phyloP scores from a whole-genome alignment of 2,888 invertebrate genomes.

The Caenorhabditis sp. region DNA sequence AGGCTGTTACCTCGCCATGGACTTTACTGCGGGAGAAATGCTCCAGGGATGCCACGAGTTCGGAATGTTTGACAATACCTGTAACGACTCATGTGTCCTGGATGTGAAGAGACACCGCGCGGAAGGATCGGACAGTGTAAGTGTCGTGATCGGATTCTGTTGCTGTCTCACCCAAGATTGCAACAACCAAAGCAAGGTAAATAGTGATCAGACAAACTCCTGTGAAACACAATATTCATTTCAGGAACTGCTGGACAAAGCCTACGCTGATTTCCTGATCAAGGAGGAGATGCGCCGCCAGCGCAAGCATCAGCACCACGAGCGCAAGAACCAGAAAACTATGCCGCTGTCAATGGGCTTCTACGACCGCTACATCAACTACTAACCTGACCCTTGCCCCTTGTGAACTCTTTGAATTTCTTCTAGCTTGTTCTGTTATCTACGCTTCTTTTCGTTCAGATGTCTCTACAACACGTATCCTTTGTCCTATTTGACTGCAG shows the following conservation, averaged over 20 bases:
- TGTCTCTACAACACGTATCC: no score
- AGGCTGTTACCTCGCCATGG: conserved; percentile 8
- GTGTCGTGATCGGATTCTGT: not conserved
- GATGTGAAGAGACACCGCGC: not conserved
- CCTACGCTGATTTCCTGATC: not conserved
- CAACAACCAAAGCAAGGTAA: not conserved
- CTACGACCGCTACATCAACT: not conserved
- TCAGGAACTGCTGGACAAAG: not conserved
- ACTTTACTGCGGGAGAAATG: not conserved
- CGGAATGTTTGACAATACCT: not conserved
- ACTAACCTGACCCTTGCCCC: not conserved
- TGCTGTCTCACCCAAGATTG: not conserved
- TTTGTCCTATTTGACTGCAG: no score
- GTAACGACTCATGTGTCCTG: not conserved
- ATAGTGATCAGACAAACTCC: not conserved
- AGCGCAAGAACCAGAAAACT: not conserved
- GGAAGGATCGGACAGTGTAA: not conserved
- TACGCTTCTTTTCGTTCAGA: no score
- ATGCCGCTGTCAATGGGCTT: no score
- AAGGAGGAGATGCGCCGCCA: not conserved
- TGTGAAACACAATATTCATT: not conserved
- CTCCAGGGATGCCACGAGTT: conserved; percentile 27
- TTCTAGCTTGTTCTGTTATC: not conserved
- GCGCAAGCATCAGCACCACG: not conserved
- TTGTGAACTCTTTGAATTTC: not conserved